phyloP scores from a whole-genome alignment of 2,113 vertebrate genomes.

The Elephantulus edwardii region DNA sequence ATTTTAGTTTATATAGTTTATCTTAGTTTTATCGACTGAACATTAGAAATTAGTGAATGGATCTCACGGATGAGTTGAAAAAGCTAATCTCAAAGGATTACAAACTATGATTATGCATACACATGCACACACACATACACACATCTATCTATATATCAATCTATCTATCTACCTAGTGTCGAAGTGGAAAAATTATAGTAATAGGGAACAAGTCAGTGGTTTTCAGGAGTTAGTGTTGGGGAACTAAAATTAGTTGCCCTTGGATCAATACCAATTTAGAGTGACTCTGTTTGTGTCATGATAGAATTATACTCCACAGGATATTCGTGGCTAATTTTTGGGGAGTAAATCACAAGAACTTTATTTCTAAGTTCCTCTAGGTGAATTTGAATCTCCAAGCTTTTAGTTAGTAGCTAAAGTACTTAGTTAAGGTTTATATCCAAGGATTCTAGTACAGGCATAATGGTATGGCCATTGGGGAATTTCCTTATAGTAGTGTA shows the following conservation, averaged over 20 bases:
- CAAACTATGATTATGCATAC: no score
- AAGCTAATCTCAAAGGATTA: not conserved
- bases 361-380: not conserved
- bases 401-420: not conserved
- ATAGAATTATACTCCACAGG: not conserved
- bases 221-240: not conserved
- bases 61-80: not conserved
- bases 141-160: no score
- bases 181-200: not conserved
- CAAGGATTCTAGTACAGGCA: not conserved
- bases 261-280: no score
- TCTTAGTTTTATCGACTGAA: conserved; percentile 35
- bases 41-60: not conserved
- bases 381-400: not conserved
- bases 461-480: not conserved
- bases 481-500: no score
- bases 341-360: not conserved
- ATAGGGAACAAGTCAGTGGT: not conserved
- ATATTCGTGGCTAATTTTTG: not conserved
- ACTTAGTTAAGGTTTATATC: not conserved
- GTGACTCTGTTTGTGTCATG: not conserved
- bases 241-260: not conserved
- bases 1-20: no score
- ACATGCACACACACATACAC: no score
- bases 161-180: no score